Base-by-base conservation (phyloP, 2,888 invertebrate genomes). In the Netelia melanura region DNA sequence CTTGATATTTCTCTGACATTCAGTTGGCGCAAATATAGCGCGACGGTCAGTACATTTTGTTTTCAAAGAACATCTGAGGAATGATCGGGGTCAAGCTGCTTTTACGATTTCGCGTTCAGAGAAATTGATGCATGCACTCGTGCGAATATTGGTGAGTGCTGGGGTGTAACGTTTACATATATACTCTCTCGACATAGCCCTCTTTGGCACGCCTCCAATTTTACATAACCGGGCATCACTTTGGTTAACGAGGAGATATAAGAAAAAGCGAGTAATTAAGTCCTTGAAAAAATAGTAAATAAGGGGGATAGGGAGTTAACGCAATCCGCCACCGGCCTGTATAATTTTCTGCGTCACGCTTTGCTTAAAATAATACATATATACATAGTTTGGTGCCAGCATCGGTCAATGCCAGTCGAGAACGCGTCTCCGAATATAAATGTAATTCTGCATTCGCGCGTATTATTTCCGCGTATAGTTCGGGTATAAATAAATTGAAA, bases 51-150 rank as follows among this genome's bases (percentile, higher is more conserved):
- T 30, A 3, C 30, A 3, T 30, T 30, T 30, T 3, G 30, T 30
- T 30, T 30, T 30, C 38, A 38, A 38, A 38, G 38, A 38, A 38
- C 38, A 38, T 38, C 38, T 1, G 38, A 38, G 38, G 1, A 54
- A 62, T 38, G n/a, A 54, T 54, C 54, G 54, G 11, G n/a, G 67
- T 67, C 30, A 38, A 43, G 44, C 38, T 25, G 17, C 10, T 10
- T 58, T 58, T n/a, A 9, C n/a, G 9, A 65, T 64, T 65, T 44
- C 23, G n/a, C 44, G 72, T 58, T 23, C 52, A 61, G 58, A 44
- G 79, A 64, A 83, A 62, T 65, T 64, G 64, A 79, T 43, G n/a
- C 74, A 30, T 52, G 48, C 21, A 65, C 62, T 48, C 17, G 30
- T 17, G 48, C 3, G 11, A 48, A 38, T 38, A 38, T 38, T 38